Evolutionary conservation across 1,140 invertebrate species (phyloP).

Genomic region (Matsumurasca onukii): DNA sequence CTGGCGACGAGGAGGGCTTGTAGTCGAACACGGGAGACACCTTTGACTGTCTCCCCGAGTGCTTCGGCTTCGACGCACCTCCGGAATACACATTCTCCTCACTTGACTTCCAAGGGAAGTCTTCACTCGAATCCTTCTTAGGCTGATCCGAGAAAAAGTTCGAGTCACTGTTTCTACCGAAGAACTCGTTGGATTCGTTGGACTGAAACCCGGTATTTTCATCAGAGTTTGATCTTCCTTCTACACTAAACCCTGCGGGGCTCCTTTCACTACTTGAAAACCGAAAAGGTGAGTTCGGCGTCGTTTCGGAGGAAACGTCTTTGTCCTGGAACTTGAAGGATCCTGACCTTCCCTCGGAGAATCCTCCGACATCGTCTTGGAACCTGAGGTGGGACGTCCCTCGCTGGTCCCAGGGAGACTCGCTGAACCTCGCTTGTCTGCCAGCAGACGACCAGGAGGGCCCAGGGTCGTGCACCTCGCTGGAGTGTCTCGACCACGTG

Average conservation of each 20-base stretch:
- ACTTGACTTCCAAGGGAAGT: not conserved
- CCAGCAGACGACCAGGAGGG: slow-evolving; percentile 14
- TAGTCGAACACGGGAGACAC: slow-evolving; percentile 7
- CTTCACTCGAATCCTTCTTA: not conserved
- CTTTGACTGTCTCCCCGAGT: slow-evolving; percentile 7
- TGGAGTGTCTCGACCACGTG: not conserved
- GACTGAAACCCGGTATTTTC: not conserved
- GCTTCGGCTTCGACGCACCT: not conserved
- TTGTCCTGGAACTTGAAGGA: not conserved
- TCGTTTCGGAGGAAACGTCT: not conserved
- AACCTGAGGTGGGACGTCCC: not conserved
- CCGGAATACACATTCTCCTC: not conserved
- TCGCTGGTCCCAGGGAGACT: not conserved
- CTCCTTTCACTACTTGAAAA: not conserved
- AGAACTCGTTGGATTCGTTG: not conserved
- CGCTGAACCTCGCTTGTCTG: not conserved
- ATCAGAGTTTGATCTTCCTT: slow-evolving; percentile 3
- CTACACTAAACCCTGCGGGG: not conserved
- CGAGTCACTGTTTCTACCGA: not conserved
- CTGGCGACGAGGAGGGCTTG: not conserved
- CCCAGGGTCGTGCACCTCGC: slow-evolving; percentile 4
- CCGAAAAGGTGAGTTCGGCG: not conserved
- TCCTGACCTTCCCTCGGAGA: not conserved
- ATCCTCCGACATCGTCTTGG: not conserved
- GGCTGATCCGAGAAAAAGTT: not conserved